These are phyloP conservation scores for Lysiphlebus fabarum DNA, from an alignment of 1,140 invertebrate genomes.

Conservation along the genomic window DNA sequence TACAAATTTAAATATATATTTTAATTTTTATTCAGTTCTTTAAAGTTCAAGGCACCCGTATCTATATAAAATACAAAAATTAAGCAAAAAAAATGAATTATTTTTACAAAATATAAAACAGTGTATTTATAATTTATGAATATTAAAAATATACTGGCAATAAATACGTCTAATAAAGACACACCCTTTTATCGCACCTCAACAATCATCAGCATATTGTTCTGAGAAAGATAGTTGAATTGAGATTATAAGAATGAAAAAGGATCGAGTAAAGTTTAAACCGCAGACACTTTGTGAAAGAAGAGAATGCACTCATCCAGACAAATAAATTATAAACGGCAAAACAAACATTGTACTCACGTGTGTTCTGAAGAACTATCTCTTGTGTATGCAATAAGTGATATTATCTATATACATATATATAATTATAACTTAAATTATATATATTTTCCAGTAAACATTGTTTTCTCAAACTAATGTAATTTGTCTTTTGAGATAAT, in stretches of 20 bases:
- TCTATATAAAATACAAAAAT: no score
- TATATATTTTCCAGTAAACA: no score
- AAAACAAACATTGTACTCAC: constrained; percentile 14
- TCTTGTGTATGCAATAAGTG: not conserved
- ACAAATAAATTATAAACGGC: constrained; percentile 18
- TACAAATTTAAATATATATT: no score
- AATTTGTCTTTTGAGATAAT: no score
- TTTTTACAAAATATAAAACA: not conserved
- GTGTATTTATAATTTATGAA: not conserved
- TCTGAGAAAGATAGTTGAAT: no score
- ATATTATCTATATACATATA: no score
- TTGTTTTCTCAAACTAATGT: no score
- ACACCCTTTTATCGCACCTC: constrained; percentile 21
- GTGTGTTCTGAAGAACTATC: not conserved
- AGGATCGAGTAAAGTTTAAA: not conserved
- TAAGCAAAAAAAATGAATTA: no score
- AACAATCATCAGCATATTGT: not conserved
- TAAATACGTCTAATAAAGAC: constrained; percentile 14
- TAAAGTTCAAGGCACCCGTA: no score
- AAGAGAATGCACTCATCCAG: constrained; percentile 7
- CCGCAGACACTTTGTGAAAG: not conserved
- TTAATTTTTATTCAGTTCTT: no score
- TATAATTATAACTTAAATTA: no score
- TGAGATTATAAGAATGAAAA: no score
- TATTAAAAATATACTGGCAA: not conserved